These are phyloP conservation scores for Cygnus atratus DNA, from an alignment of 2,113 vertebrate genomes.

Conservation along the genomic window DNA sequence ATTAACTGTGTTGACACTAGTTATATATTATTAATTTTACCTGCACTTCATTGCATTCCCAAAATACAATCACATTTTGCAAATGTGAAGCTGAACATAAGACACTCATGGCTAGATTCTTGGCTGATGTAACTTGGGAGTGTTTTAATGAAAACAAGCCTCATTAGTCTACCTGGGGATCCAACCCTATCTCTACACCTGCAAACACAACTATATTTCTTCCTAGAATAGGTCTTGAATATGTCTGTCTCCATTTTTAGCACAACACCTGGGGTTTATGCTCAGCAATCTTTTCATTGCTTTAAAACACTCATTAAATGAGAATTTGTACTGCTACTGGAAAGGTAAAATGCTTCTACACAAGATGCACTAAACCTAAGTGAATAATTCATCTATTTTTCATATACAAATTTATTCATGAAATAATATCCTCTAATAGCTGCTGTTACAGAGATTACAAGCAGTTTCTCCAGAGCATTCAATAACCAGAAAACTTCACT, in stretches of 20 bases:
- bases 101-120: neutral
- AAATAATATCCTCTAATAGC: conserved; percentile 16
- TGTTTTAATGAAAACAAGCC: neutral
- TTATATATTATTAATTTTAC: conserved; percentile 65
- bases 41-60: conserved; percentile 39
- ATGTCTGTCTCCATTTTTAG: conserved; percentile 16
- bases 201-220: neutral
- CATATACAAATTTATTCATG: conserved; percentile 36
- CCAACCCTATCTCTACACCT: neutral
- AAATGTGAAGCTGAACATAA: conserved; percentile 26
- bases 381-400: conserved; percentile 53
- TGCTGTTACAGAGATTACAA: neutral
- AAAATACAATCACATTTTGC: conserved; percentile 17
- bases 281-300: conserved; percentile 4
- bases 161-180: neutral
- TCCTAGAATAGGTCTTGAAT: neutral
- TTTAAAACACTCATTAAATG: conserved; percentile 30
- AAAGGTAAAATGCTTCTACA: neutral
- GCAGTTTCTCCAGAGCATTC: neutral
- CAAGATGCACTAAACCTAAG: conserved; percentile 24
- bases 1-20: conserved; percentile 57
- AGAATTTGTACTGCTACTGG: neutral
- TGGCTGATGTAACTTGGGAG: neutral
- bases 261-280: conserved; percentile 14
- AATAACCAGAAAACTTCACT: neutral